Conservation (phyloP, 2,888 invertebrate genomes). For the Sinhomidia bicolor region DNA sequence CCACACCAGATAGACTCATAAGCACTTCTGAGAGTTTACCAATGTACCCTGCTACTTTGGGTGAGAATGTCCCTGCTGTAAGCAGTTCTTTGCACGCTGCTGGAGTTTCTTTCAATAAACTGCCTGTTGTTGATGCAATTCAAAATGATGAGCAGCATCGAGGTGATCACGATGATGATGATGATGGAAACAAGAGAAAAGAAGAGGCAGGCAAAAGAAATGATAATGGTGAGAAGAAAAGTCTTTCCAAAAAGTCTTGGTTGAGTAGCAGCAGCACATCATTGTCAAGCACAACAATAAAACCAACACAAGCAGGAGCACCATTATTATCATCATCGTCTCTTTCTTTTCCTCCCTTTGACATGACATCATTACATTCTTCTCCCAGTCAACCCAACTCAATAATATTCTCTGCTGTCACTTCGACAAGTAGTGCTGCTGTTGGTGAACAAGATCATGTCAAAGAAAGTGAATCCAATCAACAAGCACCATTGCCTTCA, state of each 20-base stretch:
- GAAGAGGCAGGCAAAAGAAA: background rate
- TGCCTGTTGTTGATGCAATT: slow-evolving; percentile 39
- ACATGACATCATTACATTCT: slow-evolving; percentile 55
- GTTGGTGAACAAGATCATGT: slow-evolving; percentile 47
- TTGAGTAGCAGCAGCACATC: slow-evolving; percentile 15
- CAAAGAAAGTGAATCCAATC: slow-evolving; percentile 66
- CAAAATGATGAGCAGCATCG: background rate
- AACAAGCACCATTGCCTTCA: slow-evolving; percentile 52
- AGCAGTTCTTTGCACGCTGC: background rate
- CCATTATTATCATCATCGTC: slow-evolving; percentile 33
- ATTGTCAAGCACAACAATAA: slow-evolving; percentile 65
- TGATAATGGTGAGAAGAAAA: slow-evolving; percentile 14
- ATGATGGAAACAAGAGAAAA: slow-evolving; percentile 46
- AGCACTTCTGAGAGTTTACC: slow-evolving; percentile 26
- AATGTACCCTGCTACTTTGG: slow-evolving; percentile 1
- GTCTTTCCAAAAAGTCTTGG: slow-evolving; percentile 23
- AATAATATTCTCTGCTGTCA: background rate
- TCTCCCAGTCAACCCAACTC: slow-evolving; percentile 31
- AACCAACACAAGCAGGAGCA: slow-evolving; percentile 14
- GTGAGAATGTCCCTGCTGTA: background rate
- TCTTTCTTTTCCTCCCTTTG: slow-evolving; percentile 41
- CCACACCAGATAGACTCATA: slow-evolving; percentile 13
- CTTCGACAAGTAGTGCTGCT: background rate
- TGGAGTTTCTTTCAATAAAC: slow-evolving; percentile 4
- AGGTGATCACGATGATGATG: slow-evolving; percentile 8